Evolutionary conservation across 2,888 invertebrate species (phyloP), one percentile per base, ranked within the genome.

Genomic region (Ochropleura leucogaster): DNA sequence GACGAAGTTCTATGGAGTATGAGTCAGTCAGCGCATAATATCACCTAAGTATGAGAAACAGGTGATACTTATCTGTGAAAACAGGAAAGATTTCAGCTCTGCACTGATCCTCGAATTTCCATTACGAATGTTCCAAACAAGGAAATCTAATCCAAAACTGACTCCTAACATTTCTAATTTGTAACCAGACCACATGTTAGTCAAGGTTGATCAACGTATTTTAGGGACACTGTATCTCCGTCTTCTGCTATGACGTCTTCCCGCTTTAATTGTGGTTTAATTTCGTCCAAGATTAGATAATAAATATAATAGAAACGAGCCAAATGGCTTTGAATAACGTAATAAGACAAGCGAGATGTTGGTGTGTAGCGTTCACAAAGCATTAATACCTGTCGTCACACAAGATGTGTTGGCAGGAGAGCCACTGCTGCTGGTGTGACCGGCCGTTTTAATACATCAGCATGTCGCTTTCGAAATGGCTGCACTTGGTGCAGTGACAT

Each of bases 391-490:
- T 86, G 89, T 89, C 88, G 79, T 75, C 80, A 79, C 88, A 89
- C 88, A 88, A 89, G 88, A 90, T 87, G 80, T 85, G 82, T 92
- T 92, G 93, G 92, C 89, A 66, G 62, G 49, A 40, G 40, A 76
- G 60, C 12, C 47, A n/a, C 70, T 59, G 68, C 60, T 63, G 72
- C 63, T 72, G 76, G 74, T 72, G 70, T 64, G 68, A 60, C 86
- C 90, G 90, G 85, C 81, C 89, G 90, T 86, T 89, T 67, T 79
- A 86, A 92, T 91, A 92, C 92, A 90, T 94, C 92, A 93, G 88
- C 77, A 84, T 91, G 92, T 90, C 92, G 88, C 89, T 88, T 66
- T 89, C 78, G 82, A 86, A 88, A 91, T 90, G 88, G 90, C 85
- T 90, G 87, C 89, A 89, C 82, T 84, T 82, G 83, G 82, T 89